Conservation (phyloP, 1,140 invertebrate species). For the Hylaeus volcanicus region DNA sequence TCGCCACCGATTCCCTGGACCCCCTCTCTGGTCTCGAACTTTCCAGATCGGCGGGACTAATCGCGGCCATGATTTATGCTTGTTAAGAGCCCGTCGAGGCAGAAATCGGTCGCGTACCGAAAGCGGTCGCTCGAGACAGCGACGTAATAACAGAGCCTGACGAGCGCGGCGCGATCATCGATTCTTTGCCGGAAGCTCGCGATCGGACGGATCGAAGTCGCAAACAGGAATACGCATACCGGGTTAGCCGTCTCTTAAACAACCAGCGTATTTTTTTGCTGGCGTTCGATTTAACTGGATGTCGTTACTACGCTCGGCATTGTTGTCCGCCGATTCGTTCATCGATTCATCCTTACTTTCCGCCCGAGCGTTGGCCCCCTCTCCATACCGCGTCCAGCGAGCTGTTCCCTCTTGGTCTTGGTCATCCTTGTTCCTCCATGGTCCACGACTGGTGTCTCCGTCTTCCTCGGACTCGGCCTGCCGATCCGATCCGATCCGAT, state of each 20-base stretch:
- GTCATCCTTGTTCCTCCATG: slow-evolving; percentile 39
- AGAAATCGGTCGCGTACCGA: slow-evolving; percentile 13
- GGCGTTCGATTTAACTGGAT: slow-evolving; percentile 74
- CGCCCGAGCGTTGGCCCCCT: slow-evolving; percentile 27
- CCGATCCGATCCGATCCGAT: slow-evolving; percentile 64
- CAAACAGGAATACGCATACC: slow-evolving; percentile 19
- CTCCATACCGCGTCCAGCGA: slow-evolving; percentile 43
- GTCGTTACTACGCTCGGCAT: slow-evolving; percentile 76
- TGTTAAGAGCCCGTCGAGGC: not conserved
- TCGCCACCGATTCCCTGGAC: too few species aligned
- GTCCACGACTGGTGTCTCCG: slow-evolving; percentile 3
- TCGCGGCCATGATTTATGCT: not conserved
- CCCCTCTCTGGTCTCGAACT: too few species aligned
- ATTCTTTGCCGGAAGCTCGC: slow-evolving; percentile 41
- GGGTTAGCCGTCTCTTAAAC: slow-evolving; percentile 56
- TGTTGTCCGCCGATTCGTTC: slow-evolving; percentile 72
- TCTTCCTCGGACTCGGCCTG: not conserved
- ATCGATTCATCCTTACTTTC: slow-evolving; percentile 65
- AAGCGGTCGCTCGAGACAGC: not conserved
- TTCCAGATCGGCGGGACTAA: not conserved
- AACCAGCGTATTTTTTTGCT: slow-evolving; percentile 68
- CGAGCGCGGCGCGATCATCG: not conserved
- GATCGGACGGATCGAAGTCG: slow-evolving; percentile 3
- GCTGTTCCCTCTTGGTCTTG: slow-evolving; percentile 11
- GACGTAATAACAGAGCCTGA: slow-evolving; percentile 22